These are phyloP conservation scores for Acromyrmex heyeri DNA, from an alignment of 1,140 invertebrate genomes.

Conservation along the genomic window DNA sequence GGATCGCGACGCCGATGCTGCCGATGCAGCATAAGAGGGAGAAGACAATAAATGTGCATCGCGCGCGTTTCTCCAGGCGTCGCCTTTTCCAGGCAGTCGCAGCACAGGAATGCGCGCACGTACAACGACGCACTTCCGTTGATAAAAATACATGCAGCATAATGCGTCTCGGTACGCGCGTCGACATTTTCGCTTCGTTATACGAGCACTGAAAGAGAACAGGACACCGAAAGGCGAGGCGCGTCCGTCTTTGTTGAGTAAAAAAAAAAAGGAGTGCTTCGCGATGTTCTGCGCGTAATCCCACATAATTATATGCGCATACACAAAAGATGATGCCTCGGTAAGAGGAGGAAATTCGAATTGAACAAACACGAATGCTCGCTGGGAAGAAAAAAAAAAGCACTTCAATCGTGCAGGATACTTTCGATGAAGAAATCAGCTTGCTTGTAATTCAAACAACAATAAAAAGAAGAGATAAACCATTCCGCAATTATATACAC, in stretches of 20 bases:
- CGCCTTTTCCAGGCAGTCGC: conserved; percentile 72
- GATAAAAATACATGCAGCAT: conserved; percentile 85
- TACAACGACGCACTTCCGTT: conserved; percentile 86
- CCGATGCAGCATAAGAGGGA: neutral
- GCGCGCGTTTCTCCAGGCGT: conserved; percentile 45
- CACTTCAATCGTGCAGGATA: neutral
- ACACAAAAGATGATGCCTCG: conserved; percentile 29
- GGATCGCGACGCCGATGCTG: conserved; percentile 34
- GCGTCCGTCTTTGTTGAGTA: conserved; percentile 21
- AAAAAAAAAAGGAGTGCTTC: neutral
- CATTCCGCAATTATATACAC: neutral
- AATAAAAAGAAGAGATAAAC: neutral
- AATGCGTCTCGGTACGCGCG: conserved; percentile 81
- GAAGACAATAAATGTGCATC: conserved; percentile 55
- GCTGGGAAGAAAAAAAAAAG: neutral
- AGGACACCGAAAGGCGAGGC: conserved; percentile 22
- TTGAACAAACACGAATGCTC: neutral
- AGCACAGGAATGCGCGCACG: conserved; percentile 82
- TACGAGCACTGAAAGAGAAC: conserved; percentile 54
- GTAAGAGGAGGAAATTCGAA: conserved; percentile 13
- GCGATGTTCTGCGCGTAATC: conserved; percentile 44
- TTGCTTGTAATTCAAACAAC: neutral
- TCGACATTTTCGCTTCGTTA: conserved; percentile 73
- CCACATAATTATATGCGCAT: conserved; percentile 56
- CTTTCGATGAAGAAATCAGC: neutral